Conservation (phyloP, 2,888 invertebrate genomes). For the Eudemis profundana region DNA sequence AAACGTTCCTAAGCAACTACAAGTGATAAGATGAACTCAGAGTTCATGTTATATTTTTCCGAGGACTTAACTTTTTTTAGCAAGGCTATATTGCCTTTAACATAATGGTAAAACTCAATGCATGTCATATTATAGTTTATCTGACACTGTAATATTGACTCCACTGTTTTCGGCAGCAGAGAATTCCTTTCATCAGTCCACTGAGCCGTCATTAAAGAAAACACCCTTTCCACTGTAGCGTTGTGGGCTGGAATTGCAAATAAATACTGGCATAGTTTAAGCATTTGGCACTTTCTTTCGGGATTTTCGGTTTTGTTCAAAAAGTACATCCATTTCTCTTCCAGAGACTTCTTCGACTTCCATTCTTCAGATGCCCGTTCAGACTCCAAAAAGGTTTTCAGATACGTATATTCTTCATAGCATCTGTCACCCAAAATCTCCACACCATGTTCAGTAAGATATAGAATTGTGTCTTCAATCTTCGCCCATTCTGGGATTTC, state of each 20-base stretch:
- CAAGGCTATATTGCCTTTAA: no score
- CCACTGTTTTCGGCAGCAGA: slow-evolving; percentile 45
- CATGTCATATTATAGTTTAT: no score
- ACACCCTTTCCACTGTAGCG: slow-evolving; percentile 47
- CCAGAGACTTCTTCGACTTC: slow-evolving; percentile 24
- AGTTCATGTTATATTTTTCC: slow-evolving; percentile 25
- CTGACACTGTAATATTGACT: slow-evolving; percentile 46
- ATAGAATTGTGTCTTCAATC: slow-evolving; percentile 16
- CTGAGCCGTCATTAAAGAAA: slow-evolving; percentile 47
- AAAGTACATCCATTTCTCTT: slow-evolving; percentile 28
- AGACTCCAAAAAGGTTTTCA: slow-evolving; percentile 17
- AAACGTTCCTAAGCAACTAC: no score
- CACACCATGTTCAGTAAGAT: slow-evolving; percentile 16
- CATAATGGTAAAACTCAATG: slow-evolving; percentile 39
- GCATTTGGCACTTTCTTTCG: slow-evolving; percentile 40
- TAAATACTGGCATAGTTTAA: slow-evolving; percentile 48
- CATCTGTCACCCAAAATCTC: slow-evolving; percentile 16
- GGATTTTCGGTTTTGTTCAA: slow-evolving; percentile 16
- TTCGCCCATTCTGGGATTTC: slow-evolving; percentile 27
- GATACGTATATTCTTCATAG: slow-evolving; percentile 22
- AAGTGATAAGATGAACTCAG: no score
- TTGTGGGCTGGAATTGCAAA: slow-evolving; percentile 49
- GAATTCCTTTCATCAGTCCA: slow-evolving; percentile 48
- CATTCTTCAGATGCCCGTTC: slow-evolving; percentile 22
- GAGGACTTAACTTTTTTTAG: slow-evolving; percentile 26